Percentiles rank a stretch among this genome's conserved stretches.
These are phyloP conservation scores for Coendou prehensilis DNA, from an alignment of 2,797 vertebrate species.

Conservation along the genomic window DNA sequence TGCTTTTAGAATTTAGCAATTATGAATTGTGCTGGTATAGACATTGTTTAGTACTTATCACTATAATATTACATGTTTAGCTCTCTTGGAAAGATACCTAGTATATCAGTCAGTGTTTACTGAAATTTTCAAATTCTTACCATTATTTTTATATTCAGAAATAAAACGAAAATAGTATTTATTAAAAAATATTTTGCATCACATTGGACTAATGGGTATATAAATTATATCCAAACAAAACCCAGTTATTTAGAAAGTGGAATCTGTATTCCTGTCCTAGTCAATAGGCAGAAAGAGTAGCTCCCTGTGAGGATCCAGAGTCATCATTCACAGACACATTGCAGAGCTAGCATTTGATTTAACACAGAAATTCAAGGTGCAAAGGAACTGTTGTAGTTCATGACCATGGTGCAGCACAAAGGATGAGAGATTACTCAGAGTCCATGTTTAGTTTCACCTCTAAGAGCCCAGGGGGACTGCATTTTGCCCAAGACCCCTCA, in stretches of 20 bases:
- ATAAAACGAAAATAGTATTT: neutral
- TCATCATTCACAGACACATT: fast-evolving
- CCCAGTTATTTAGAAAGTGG: neutral
- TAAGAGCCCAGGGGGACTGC: neutral
- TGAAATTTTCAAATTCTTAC: slow-evolving; percentile 29
- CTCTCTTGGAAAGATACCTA: neutral
- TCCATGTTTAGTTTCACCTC: neutral
- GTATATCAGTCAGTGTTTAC: neutral
- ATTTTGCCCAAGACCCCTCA: neutral
- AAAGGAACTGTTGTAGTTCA: neutral
- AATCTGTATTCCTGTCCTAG: neutral
- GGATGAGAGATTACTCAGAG: neutral
- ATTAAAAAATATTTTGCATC: neutral
- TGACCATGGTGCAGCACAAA: neutral
- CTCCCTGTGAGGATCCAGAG: neutral
- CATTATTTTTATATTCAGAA: slow-evolving; percentile 18
- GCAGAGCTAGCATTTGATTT: neutral
- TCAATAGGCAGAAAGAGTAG: neutral
- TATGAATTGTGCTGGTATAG: neutral
- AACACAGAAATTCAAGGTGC: neutral
- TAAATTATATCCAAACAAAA: slow-evolving; percentile 11
- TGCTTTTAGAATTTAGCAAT: neutral
- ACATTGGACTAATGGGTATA: neutral
- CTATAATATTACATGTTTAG: neutral
- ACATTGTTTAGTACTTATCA: neutral